A percentile compares a stretch with the other conserved stretches of the same genome.
These are phyloP conservation scores for Falco naumanni DNA, from an alignment of 2,797 vertebrate species.

Conservation along the genomic window DNA sequence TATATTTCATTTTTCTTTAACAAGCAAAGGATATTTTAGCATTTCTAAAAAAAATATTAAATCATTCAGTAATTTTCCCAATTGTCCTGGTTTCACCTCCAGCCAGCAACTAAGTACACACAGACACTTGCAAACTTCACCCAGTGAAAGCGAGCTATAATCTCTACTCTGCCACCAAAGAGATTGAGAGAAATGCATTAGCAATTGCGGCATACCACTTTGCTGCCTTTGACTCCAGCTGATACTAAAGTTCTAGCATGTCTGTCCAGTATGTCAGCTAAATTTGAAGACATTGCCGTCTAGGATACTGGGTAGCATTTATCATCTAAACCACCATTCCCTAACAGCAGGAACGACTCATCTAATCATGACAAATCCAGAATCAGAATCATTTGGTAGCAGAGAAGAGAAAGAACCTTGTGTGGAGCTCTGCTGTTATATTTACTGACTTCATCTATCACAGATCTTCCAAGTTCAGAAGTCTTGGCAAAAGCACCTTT, in stretches of 20 bases:
- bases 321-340: not conserved
- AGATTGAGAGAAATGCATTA: too few species aligned
- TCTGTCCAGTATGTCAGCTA: too few species aligned
- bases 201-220: too few species aligned
- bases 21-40: not conserved
- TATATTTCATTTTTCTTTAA: not conserved
- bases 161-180: too few species aligned
- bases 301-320: not conserved
- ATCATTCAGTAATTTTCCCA: not conserved
- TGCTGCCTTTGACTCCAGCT: too few species aligned
- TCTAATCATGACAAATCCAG: not conserved
- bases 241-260: too few species aligned
- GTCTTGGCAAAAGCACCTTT: not conserved
- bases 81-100: not conserved
- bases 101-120: too few species aligned
- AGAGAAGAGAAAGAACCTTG: not conserved
- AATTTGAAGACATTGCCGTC: too few species aligned
- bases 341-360: not conserved
- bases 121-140: too few species aligned
- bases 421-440: not conserved
- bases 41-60: not conserved
- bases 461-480: not conserved
- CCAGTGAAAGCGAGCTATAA: too few species aligned
- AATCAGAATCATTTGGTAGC: not conserved
- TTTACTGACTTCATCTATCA: not conserved